Percentiles rank a stretch among this genome's conserved stretches.
These are phyloP conservation scores for Cheirogaleus medius DNA, from an alignment of 2,113 vertebrate species.

Conservation along the genomic window DNA sequence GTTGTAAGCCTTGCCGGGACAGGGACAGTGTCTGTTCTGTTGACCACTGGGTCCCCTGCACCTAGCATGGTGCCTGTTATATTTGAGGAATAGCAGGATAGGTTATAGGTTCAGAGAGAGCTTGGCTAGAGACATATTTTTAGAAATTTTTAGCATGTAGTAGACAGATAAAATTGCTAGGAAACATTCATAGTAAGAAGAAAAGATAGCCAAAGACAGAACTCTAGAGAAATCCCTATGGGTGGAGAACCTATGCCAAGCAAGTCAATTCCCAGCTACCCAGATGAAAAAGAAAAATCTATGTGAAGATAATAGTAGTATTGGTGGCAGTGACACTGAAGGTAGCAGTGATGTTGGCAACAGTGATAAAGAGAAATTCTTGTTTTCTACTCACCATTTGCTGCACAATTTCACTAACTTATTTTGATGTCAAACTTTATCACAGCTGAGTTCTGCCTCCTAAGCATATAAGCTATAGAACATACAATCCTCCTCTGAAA, in stretches of 20 bases:
- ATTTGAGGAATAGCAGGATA: background rate
- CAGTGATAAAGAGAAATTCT: background rate
- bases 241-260: background rate
- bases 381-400: background rate
- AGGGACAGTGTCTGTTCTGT: background rate
- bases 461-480: constrained; percentile 15
- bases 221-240: background rate
- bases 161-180: background rate
- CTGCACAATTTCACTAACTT: background rate
- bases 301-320: background rate
- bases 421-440: background rate
- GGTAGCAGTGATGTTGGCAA: background rate
- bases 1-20: background rate
- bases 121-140: background rate
- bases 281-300: background rate
- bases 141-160: background rate
- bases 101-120: background rate
- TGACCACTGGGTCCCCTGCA: background rate
- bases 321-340: background rate
- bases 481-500: constrained; percentile 39
- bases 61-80: background rate
- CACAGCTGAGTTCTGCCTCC: background rate
- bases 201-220: background rate
- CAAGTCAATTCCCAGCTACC: background rate
- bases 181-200: background rate